Base-by-base conservation (phyloP, 2,888 invertebrate species). In the Phrixothrix hirtus region DNA sequence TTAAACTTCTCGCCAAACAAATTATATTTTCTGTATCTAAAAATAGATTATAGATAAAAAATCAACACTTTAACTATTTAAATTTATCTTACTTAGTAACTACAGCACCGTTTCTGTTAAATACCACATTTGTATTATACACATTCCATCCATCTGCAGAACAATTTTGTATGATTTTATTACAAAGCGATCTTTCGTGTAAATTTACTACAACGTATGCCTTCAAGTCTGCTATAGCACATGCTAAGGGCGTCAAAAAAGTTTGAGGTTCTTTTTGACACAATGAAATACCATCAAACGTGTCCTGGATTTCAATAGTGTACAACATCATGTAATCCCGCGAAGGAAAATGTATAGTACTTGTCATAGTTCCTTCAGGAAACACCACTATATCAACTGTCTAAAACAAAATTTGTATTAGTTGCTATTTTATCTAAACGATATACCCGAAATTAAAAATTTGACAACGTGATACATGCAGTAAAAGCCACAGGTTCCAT, bases 41-140 rank as follows among this genome's bases (percentile, higher is more conserved):
- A 43, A 30, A 16, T 35, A 3, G 12, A 10, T 2, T 11, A 12
- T n/a, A 7, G 2, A 5, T 2, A 2, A 5, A n/a, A 5, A n/a
- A 29, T 3, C 2, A 2, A 15, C 17, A 16, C 2, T 3, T 10
- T n/a, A 4, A 7, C 11, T 2, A 10, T 16, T 27, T 16, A n/a
- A n/a, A n/a, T 2, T 17, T 30, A 7, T 11, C 62, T 63, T 77
- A 88, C 81, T 82, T 83, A 7, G 88, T 84, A 4, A 91, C 78
- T 13, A 92, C 77, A 1, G 77, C 75, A 0, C 92, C 92, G n/a
- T 75, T 75, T 42, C 88, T 79, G 68, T 90, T 83, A 60, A 91
- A 87, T 0, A 85, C 89, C 0, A 92, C 84, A 66, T 92, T 87
- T 0, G 91, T 88, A 64, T 92, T 93, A 75, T 85, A 92, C 14